Conservation (phyloP, 2,797 vertebrate species). For the Myripristis jacobus region DNA sequence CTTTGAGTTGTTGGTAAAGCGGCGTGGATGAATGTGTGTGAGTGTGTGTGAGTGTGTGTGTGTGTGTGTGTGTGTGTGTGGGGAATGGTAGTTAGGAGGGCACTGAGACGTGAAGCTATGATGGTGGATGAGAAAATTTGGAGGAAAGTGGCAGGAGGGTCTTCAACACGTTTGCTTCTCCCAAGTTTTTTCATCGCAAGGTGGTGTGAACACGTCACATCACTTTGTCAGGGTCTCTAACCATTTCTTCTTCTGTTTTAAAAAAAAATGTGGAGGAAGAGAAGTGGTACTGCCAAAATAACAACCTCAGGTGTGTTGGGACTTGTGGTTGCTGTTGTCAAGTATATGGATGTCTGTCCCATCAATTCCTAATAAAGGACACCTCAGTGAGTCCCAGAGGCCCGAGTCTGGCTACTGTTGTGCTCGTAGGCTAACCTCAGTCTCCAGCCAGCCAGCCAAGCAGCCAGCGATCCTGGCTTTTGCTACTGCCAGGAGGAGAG, state of each 20-base stretch:
- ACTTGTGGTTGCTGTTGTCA: slow-evolving; percentile 55
- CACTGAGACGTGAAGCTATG: neutral
- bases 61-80: slow-evolving; percentile 20
- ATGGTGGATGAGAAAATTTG: slow-evolving; percentile 21
- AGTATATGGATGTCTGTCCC: slow-evolving; percentile 50
- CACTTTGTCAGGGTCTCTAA: slow-evolving; percentile 25
- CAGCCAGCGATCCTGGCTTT: slow-evolving; percentile 76
- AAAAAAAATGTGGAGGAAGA: slow-evolving; percentile 49
- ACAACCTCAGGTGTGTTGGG: slow-evolving; percentile 42
- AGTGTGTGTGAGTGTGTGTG: slow-evolving; percentile 17
- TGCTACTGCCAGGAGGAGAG: slow-evolving; percentile 75
- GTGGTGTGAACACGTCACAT: slow-evolving; percentile 8
- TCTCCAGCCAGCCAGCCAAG: slow-evolving; percentile 67
- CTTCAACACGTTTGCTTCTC: slow-evolving; percentile 17
- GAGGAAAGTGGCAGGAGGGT: slow-evolving; percentile 17
- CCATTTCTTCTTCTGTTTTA: slow-evolving; percentile 34
- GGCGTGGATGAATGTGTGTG: slow-evolving; percentile 40
- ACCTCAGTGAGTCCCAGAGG: slow-evolving; percentile 64
- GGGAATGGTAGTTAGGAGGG: slow-evolving; percentile 1
- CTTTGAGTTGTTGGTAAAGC: slow-evolving; percentile 23
- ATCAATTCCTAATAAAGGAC: slow-evolving; percentile 69
- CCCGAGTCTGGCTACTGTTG: slow-evolving; percentile 77
- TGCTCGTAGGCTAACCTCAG: slow-evolving; percentile 67
- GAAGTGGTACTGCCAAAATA: slow-evolving; percentile 53
- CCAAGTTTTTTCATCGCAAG: slow-evolving; percentile 16